Evolutionary conservation across 1,140 invertebrate genomes (phyloP), one percentile per base, ranked within the genome.

Genomic region (Venustaconcha ellipsiformis): DNA sequence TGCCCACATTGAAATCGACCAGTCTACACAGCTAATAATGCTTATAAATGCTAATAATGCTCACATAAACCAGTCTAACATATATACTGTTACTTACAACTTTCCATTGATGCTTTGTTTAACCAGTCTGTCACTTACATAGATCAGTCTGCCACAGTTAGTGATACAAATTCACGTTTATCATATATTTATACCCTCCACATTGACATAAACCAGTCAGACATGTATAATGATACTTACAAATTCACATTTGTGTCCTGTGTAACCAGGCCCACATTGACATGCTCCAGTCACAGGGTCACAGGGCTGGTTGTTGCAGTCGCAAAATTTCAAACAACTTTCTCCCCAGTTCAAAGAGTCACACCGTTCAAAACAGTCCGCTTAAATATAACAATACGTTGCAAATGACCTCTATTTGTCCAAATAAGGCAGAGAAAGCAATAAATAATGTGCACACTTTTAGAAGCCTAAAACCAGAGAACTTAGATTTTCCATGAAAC

Each of bases 271-370:
- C n/a, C 93, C 92, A 90, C 97, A 98, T 71, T 94, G 92, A 88
- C 97, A 98, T 76, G 90, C 91, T 48, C 96, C 96, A 26, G 92
- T 94, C 15, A 92, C 89, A 48, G 94, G 93, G 88, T 97, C 94
- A 90, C 96, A 98, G 17, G 94, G 94, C 75, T 94, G 95, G 86
- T 95, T 94, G 72, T 90, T 94, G 90, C 97, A 99, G 83, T 94
- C 93, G 89, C 97, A 98, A 67, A 92, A 89, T 82, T 93, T 90
- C 76, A 92, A 90, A 90, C 97, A 98, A 83, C 94, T 91, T 64
- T 92, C 89, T 37, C 96, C 96, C 89, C 93, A 98, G 80, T 88
- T 92, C 64, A 95, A 96, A 1, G 65, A 69, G 20, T 83, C 82
- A 81, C 84, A 86, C 18, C 18, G 63, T 17, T 78, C 73, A 15